phyloP scores from a whole-genome alignment of 2,797 vertebrate genomes.

The Clarias fuscus region DNA sequence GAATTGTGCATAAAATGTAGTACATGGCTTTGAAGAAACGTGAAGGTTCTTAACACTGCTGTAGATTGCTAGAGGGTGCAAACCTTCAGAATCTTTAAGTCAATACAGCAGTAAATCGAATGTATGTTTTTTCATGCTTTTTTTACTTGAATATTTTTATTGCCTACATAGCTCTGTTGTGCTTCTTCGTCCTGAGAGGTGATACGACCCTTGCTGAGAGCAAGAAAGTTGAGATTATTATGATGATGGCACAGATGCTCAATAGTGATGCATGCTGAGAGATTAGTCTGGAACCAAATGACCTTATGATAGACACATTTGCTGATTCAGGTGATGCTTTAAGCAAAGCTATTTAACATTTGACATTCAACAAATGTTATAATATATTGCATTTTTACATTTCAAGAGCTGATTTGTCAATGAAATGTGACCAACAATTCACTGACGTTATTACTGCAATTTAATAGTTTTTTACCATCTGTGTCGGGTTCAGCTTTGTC shows the following conservation, averaged over 20 bases:
- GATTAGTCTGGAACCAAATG: constrained; percentile 19
- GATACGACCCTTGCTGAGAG: constrained; percentile 41
- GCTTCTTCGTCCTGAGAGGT: constrained; percentile 10
- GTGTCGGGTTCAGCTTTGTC: neutral
- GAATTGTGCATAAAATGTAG: neutral
- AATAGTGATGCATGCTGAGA: constrained; percentile 38
- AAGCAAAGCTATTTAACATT: neutral
- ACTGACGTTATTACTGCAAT: neutral
- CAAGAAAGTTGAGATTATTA: constrained; percentile 42
- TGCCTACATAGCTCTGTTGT: neutral
- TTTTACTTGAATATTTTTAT: neutral
- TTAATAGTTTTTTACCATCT: neutral
- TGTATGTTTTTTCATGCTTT: neutral
- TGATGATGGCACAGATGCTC: constrained; percentile 9
- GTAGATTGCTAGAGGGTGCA: neutral
- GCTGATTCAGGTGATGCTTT: neutral
- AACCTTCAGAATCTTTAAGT: neutral
- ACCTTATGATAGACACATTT: neutral
- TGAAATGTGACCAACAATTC: neutral
- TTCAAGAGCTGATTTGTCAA: neutral
- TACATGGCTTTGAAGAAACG: neutral
- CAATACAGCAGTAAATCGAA: neutral
- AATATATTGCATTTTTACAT: too few relatives aligned
- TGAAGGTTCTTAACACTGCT: constrained; percentile 11
- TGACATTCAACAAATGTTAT: neutral